A percentile compares a stretch with the other conserved stretches of the same genome.
Conservation (phyloP, 2,113 vertebrate species). For the Malurus alboscapulatus region DNA sequence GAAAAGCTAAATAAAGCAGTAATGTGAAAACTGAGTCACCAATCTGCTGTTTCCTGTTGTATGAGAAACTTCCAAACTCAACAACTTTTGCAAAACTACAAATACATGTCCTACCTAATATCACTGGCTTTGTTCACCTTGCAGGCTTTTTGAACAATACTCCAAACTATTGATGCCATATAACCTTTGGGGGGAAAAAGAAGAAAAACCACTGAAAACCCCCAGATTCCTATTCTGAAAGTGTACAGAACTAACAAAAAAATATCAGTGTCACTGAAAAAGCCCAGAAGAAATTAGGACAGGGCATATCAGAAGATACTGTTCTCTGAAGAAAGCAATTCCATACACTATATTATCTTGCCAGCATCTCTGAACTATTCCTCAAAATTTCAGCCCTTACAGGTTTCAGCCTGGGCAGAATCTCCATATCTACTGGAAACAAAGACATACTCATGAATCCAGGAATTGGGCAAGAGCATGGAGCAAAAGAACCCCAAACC, state of each 20-base stretch:
- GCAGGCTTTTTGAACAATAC: background rate
- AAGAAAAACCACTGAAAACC: fast-evolving
- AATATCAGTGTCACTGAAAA: background rate
- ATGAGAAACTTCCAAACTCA: background rate
- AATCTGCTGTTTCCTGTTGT: background rate
- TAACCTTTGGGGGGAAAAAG: background rate
- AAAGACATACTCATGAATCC: background rate
- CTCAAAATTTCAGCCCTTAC: background rate
- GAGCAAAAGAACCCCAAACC: fast-evolving
- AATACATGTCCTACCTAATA: background rate
- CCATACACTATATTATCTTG: background rate
- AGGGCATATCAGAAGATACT: background rate
- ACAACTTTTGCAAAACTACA: background rate
- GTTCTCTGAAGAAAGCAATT: background rate
- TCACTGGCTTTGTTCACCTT: background rate
- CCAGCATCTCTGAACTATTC: background rate
- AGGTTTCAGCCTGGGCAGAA: background rate
- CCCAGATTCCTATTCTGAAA: background rate
- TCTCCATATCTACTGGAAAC: background rate
- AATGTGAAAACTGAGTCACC: background rate
- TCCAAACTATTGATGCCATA: background rate
- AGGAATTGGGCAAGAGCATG: fast-evolving
- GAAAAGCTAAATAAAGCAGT: background rate
- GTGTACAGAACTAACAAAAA: background rate
- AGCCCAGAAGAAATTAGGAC: background rate